Evolutionary conservation across 1,140 invertebrate genomes (phyloP).

Genomic region (Metaphire vulgaris): DNA sequence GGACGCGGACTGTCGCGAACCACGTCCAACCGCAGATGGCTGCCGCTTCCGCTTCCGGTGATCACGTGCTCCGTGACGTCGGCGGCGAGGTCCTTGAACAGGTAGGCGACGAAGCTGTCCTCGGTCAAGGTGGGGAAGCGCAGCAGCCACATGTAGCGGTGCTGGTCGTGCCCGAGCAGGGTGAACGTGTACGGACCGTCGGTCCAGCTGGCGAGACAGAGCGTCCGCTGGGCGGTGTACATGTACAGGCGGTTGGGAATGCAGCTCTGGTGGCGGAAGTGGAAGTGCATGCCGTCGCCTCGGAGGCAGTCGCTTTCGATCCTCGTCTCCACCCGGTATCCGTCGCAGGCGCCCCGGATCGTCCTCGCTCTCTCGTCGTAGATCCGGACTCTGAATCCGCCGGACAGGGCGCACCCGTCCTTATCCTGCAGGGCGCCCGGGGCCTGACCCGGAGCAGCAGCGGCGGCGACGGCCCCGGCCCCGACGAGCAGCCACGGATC

Average conservation of each 20-base stretch:
- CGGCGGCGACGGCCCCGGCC: too few species aligned
- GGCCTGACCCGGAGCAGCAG: too few species aligned
- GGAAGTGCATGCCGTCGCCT: conserved; percentile 22
- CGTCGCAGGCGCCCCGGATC: conserved; percentile 20
- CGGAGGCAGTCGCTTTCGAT: conserved; percentile 27
- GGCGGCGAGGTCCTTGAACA: conserved; percentile 21
- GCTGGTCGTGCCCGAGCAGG: conserved; percentile 18
- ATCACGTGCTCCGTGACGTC: conserved; percentile 15
- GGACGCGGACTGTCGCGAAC: conserved; percentile 22
- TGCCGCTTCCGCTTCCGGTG: neutral
- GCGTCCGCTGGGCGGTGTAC: conserved; percentile 17
- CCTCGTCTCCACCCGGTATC: conserved; percentile 21
- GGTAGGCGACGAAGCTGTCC: conserved; percentile 22
- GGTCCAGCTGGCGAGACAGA: conserved; percentile 28
- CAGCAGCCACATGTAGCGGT: conserved; percentile 25
- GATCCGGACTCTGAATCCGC: conserved; percentile 25
- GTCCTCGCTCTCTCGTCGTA: conserved; percentile 13
- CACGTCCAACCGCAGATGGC: conserved; percentile 24
- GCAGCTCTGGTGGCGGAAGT: conserved; percentile 29
- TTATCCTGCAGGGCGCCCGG: neutral
- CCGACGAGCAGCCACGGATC: conserved; percentile 20
- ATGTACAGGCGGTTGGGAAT: conserved; percentile 25
- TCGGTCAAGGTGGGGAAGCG: conserved; percentile 10
- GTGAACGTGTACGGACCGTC: conserved; percentile 23
- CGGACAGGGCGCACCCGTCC: conserved; percentile 14